These are phyloP conservation scores for Ochotona princeps DNA, from an alignment of 2,113 vertebrate species.

Conservation along the genomic window DNA sequence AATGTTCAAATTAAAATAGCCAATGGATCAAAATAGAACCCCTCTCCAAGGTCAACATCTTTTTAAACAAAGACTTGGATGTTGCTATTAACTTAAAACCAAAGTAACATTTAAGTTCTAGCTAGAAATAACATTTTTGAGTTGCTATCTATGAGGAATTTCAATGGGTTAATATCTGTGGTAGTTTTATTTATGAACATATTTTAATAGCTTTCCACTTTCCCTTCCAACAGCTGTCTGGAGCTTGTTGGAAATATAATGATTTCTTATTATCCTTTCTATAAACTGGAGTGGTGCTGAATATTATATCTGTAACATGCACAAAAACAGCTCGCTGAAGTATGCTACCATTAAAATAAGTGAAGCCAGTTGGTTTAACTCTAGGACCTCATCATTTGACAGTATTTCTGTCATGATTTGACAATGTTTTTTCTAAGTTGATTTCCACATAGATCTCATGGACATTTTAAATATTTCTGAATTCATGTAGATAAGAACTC, in stretches of 20 bases:
- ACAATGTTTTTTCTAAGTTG: background rate
- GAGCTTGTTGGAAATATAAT: slow-evolving; percentile 1
- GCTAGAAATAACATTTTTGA: slow-evolving; percentile 38
- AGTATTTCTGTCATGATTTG: background rate
- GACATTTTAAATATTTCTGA: background rate
- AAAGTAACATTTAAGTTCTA: slow-evolving; percentile 49
- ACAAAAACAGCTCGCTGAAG: background rate
- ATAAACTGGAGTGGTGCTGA: slow-evolving; percentile 7
- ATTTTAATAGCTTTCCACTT: background rate
- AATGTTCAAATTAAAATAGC: slow-evolving; percentile 44
- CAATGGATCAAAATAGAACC: slow-evolving; percentile 47
- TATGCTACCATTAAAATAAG: background rate
- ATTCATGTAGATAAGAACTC: background rate
- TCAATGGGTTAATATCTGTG: slow-evolving; percentile 66
- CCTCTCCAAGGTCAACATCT: background rate
- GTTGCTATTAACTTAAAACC: slow-evolving; percentile 29
- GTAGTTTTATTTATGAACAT: background rate
- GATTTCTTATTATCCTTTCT: slow-evolving; percentile 12
- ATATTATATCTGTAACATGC: background rate
- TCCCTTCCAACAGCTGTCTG: slow-evolving; percentile 29
- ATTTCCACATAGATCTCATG: background rate
- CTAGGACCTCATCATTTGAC: background rate
- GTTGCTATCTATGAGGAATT: slow-evolving; percentile 45
- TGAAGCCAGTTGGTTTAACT: background rate
- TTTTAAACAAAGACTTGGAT: slow-evolving; percentile 23